Base-by-base conservation (phyloP, 1,140 invertebrate genomes). In the Euborellia annulipes region DNA sequence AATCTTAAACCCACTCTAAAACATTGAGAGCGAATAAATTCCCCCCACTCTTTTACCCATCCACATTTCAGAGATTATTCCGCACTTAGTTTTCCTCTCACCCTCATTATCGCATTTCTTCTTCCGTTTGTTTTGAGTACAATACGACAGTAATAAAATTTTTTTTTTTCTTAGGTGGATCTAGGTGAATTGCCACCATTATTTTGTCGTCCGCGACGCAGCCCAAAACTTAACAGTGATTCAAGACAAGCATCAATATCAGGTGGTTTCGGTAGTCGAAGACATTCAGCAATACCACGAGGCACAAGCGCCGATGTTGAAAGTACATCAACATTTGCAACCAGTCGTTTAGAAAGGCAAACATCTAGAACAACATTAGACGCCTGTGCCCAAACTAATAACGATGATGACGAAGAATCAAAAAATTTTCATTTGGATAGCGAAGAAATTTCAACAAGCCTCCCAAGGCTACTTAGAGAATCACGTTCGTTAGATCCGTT, bases 181-280 rank as follows among this genome's bases (percentile, higher is more conserved):
- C 70, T 87, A 52, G 79, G 76, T 57, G 82, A 90, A 61, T 63
- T 85, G 57, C 68, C 71, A 16, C 75, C 82, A 0, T 59, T 86
- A 17, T 86, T 86, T 55, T 82, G 81, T 52, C 69, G 80, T 8
- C 81, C 81, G n/a, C 67, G 79, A 1, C 70, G 75, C 41, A 85
- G 80, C 60, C 83, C 82, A 0, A 79, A 83, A 52, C 56, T 84
- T 13, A 75, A 79, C 47, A 63, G 68, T 0, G 79, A 82, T 39
- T 82, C 79, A 0, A 64, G 80, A 17, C 79, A 83, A 52, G 69
- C 76, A 17, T 70, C 65, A n/a, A 55, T 64, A 4, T 51, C 62
- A 34, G 66, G 46, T 17, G 63, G 62, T 16, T 58, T 66, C 27
- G 58, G 66, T 0, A 64, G 17, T 65, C 0, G 66, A 65, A 61